A percentile compares a stretch with the other conserved stretches of the same genome.
phyloP scores from a whole-genome alignment of 2,113 vertebrate genomes.

The Semnornis frantzii region DNA sequence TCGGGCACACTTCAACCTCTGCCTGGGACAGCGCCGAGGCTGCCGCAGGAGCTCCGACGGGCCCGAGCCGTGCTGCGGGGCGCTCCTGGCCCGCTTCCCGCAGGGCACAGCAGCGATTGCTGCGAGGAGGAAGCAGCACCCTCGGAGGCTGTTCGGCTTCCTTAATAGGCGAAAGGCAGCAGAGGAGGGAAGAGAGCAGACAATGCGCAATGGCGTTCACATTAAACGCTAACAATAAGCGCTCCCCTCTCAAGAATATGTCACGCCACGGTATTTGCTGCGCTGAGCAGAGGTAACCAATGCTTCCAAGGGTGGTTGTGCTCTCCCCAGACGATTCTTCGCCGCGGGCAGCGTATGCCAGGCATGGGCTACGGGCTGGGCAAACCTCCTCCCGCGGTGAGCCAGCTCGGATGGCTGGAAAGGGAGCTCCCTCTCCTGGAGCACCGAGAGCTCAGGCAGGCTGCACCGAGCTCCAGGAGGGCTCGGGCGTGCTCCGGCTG shows the following conservation, averaged over 20 bases:
- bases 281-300: conserved; percentile 50
- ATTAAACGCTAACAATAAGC: conserved; percentile 60
- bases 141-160: neutral
- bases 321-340: conserved; percentile 42
- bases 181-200: conserved; percentile 21
- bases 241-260: conserved; percentile 52
- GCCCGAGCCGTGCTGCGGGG: fast-evolving
- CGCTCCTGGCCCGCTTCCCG: neutral
- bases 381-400: neutral
- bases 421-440: conserved; percentile 68
- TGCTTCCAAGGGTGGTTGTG: conserved; percentile 65
- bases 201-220: conserved; percentile 30
- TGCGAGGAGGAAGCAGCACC: neutral
- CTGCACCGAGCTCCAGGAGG: neutral
- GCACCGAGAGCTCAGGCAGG: neutral
- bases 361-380: conserved; percentile 31
- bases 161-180: conserved; percentile 61
- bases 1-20: fast-evolving
- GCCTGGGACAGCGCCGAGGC: neutral
- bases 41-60: neutral
- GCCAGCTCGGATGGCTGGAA: conserved; percentile 6
- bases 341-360: conserved; percentile 47
- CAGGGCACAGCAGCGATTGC: neutral
- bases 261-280: conserved; percentile 53
- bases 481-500: fast-evolving